Percentiles rank a stretch among this genome's conserved stretches.
phyloP scores from a whole-genome alignment of 2,888 invertebrate genomes.

The Amiota minor region DNA sequence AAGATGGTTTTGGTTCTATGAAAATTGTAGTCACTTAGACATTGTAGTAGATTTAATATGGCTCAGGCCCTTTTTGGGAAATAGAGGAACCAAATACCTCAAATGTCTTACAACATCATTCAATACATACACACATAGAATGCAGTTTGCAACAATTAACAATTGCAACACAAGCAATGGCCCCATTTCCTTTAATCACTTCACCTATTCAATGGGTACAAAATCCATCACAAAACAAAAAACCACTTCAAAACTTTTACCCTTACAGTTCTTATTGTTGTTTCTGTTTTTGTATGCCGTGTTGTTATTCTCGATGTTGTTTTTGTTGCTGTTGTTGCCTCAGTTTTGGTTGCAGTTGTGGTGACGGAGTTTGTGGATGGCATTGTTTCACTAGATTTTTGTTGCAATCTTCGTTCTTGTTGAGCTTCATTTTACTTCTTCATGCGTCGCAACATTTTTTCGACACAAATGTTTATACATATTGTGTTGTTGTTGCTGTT shows the following conservation, averaged over 20 bases:
- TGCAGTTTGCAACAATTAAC: no score
- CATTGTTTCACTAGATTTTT: background rate
- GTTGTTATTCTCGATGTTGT: constrained; percentile 5
- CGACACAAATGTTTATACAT: constrained; percentile 42
- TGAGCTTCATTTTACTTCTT: constrained; percentile 64
- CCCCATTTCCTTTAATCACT: no score
- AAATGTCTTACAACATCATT: no score
- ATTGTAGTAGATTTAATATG: no score
- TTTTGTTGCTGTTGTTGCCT: background rate
- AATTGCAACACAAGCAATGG: no score
- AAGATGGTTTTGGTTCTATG: no score
- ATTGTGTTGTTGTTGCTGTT: constrained; percentile 32
- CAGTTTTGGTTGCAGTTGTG: constrained; percentile 9
- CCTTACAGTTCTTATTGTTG: background rate
- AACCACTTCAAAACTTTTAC: background rate
- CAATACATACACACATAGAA: no score
- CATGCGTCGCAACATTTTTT: constrained; percentile 29
- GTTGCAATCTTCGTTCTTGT: background rate
- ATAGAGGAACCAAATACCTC: no score
- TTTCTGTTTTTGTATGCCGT: background rate
- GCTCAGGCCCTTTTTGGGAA: no score
- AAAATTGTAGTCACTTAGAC: no score
- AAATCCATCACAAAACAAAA: no score
- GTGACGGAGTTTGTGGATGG: background rate
- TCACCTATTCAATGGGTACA: no score